Percentiles rank a stretch among this genome's conserved stretches.
These are phyloP conservation scores for Stramonita haemastoma DNA, from an alignment of 2,888 invertebrate genomes.

Conservation along the genomic window DNA sequence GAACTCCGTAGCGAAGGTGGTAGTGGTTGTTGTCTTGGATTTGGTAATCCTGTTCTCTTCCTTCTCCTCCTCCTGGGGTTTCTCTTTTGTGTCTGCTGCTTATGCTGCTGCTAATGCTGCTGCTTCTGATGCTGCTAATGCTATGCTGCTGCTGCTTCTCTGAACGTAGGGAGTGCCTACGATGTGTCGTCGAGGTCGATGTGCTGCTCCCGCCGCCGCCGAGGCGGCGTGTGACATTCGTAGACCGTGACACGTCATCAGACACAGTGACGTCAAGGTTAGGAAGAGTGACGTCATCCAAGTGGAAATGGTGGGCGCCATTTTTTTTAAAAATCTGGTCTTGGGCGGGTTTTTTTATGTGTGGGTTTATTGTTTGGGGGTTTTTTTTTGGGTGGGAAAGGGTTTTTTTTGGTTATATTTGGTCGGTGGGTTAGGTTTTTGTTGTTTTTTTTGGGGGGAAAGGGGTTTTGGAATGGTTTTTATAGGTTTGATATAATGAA, in stretches of 20 bases:
- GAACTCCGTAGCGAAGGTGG: constrained; percentile 75
- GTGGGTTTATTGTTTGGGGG: background rate
- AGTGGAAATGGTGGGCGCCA: background rate
- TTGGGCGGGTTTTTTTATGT: no score
- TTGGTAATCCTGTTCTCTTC: no score
- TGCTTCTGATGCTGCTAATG: no score
- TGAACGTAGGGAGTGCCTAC: background rate
- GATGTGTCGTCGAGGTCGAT: background rate
- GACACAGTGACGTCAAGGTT: constrained; percentile 22
- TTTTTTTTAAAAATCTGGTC: background rate
- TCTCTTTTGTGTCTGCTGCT: background rate
- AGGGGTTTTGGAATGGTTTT: background rate
- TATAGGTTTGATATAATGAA: background rate
- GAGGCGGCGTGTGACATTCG: no score
- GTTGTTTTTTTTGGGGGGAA: background rate
- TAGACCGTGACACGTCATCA: background rate
- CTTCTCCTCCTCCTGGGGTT: background rate
- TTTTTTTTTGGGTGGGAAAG: background rate
- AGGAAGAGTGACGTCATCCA: constrained; percentile 10
- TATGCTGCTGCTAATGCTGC: background rate
- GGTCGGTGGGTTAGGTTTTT: no score
- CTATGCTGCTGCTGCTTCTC: background rate
- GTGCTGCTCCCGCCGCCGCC: background rate
- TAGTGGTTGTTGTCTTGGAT: background rate
- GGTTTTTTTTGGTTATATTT: no score